Percentiles rank a stretch among this genome's conserved stretches.
Evolutionary conservation across 2,797 vertebrate species (phyloP).

Genomic region (Arctocebus calabarensis): DNA sequence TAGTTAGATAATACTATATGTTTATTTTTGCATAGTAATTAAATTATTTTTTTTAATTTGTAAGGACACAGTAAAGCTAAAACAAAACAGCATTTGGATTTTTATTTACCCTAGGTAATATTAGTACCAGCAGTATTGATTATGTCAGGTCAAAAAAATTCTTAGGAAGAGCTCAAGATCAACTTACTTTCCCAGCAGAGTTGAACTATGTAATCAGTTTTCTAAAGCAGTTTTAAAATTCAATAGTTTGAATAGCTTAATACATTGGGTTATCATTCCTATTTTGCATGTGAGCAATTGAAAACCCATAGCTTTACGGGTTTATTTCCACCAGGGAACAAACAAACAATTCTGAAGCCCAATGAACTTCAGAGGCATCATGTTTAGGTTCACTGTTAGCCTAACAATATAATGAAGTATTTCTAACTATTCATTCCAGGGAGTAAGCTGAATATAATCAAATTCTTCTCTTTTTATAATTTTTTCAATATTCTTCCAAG

Average conservation of each 20-base stretch:
- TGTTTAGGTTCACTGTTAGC: not conserved
- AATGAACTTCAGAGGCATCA: not conserved
- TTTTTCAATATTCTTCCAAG: not conserved
- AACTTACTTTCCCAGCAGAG: not conserved
- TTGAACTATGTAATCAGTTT: not conserved
- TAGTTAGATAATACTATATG: not conserved
- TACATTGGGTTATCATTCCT: not conserved
- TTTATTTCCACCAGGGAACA: too few relatives aligned
- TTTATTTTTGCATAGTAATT: not conserved
- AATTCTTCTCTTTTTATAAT: not conserved
- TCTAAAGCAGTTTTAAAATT: slow-evolving; percentile 38
- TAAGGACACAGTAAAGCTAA: not conserved
- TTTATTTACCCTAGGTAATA: not conserved
- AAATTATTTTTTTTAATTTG: not conserved
- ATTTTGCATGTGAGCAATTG: not conserved
- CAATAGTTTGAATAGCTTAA: not conserved
- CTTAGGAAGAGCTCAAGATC: not conserved
- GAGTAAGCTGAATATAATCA: not conserved
- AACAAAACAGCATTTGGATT: not conserved
- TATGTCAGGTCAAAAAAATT: not conserved
- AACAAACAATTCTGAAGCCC: not conserved
- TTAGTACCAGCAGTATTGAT: not conserved
- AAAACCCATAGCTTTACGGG: not conserved
- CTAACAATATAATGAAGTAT: not conserved
- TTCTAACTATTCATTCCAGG: slow-evolving; percentile 23